These are phyloP conservation scores for Diadumene lineata DNA, from an alignment of 92 coral and sea anemone genomes.

Conservation along the genomic window DNA sequence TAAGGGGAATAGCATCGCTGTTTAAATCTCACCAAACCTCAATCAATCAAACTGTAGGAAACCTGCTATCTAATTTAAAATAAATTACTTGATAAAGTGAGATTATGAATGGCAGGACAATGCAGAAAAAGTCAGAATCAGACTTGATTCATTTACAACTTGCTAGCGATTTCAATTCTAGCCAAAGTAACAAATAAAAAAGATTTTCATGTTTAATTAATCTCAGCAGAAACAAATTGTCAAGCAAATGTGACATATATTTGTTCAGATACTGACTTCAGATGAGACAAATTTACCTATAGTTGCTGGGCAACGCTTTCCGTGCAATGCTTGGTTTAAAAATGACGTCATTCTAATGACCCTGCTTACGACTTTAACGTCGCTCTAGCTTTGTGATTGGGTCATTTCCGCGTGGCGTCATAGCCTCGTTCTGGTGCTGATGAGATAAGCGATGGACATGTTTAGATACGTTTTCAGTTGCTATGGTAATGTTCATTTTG, in stretches of 20 bases:
- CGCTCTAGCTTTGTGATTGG: slow-evolving; percentile 12
- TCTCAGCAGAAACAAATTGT: no score
- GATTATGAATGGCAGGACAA: no score
- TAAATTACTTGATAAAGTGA: background rate
- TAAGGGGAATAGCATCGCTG: background rate
- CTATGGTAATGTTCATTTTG: slow-evolving; percentile 9
- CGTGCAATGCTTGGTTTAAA: background rate
- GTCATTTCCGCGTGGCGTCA: slow-evolving; percentile 1
- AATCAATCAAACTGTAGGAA: slow-evolving; percentile 7
- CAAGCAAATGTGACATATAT: no score
- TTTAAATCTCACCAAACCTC: background rate
- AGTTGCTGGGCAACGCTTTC: slow-evolving; percentile 8
- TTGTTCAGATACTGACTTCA: no score
- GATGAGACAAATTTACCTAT: background rate
- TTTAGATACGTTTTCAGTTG: background rate
- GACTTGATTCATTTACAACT: no score
- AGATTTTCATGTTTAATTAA: no score
- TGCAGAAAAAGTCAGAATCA: no score
- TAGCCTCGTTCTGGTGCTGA: slow-evolving; percentile 40
- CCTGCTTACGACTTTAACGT: background rate
- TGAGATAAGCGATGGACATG: background rate
- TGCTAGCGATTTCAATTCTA: no score
- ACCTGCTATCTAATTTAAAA: background rate
- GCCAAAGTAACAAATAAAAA: no score
- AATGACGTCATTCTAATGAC: background rate